Conservation (phyloP, 2,113 vertebrate species). For the Gobiocypris rarus region DNA sequence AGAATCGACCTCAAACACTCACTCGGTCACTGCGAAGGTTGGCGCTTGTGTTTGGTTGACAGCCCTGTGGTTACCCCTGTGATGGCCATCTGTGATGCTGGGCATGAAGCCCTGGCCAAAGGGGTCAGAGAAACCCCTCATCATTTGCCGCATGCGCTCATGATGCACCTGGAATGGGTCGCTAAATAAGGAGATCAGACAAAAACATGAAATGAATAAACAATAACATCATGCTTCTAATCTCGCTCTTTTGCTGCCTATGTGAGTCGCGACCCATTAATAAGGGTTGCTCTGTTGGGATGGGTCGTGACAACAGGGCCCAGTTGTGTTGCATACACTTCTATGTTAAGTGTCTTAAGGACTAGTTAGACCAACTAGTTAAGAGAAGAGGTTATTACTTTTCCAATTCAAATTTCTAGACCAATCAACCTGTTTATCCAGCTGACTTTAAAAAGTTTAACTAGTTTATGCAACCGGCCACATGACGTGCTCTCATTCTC, state of each 20-base stretch:
- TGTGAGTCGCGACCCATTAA: not conserved
- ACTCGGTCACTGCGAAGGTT: conserved; percentile 75
- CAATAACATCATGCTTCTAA: not conserved
- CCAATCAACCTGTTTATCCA: not conserved
- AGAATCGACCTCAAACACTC: conserved; percentile 61
- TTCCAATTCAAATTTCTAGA: not conserved
- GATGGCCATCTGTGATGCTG: conserved; percentile 75
- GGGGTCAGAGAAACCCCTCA: conserved; percentile 78
- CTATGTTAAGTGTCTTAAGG: not conserved
- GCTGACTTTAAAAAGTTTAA: not conserved
- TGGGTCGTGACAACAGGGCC: not conserved
- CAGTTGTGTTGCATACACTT: too few relatives aligned
- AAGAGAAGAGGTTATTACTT: not conserved
- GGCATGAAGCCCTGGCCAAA: conserved; percentile 76
- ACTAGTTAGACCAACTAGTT: not conserved
- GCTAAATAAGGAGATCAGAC: conserved; percentile 63
- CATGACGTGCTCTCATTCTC: too few relatives aligned
- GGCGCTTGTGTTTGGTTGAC: conserved; percentile 53
- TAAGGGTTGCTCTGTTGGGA: not conserved
- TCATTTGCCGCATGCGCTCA: conserved; percentile 83
- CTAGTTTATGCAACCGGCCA: not conserved
- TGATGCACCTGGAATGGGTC: conserved; percentile 85
- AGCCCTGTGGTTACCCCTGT: conserved; percentile 43
- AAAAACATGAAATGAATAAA: too few relatives aligned
- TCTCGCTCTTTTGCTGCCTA: not conserved